Evolutionary conservation across 2,888 invertebrate species (phyloP).

Genomic region (Laspeyria flexula): DNA sequence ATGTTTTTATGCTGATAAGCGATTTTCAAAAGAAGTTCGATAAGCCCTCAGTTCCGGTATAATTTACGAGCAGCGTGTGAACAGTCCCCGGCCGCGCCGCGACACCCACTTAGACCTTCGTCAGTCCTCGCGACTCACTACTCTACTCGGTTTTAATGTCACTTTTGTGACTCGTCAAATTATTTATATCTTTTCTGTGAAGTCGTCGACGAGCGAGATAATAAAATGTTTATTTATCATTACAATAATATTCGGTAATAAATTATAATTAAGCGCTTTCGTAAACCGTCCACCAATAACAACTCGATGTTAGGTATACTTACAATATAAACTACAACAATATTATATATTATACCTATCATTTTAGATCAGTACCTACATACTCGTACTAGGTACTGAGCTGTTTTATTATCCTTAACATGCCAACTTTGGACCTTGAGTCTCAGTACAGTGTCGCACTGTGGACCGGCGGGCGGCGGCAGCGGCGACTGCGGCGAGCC

Average conservation of each 20-base stretch:
- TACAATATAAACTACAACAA: not conserved
- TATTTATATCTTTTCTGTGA: constrained; percentile 66
- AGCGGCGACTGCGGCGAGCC: not conserved
- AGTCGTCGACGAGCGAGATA: constrained; percentile 19
- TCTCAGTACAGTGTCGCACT: not conserved
- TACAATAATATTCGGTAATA: constrained; percentile 8
- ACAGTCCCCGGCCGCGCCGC: constrained; percentile 11
- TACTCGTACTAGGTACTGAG: not conserved
- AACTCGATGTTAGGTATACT: not conserved
- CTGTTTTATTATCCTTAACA: not conserved
- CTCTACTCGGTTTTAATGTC: constrained; percentile 45
- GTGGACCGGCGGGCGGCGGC: not conserved
- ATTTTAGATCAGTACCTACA: not conserved
- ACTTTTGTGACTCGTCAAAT: constrained; percentile 60
- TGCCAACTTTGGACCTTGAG: not conserved
- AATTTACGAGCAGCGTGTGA: constrained; percentile 51
- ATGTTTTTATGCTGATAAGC: constrained; percentile 60
- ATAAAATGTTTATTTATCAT: constrained; percentile 12
- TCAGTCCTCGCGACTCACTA: constrained; percentile 60
- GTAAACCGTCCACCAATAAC: not conserved
- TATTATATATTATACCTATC: not conserved
- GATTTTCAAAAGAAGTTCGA: constrained; percentile 55
- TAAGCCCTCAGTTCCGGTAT: constrained; percentile 56
- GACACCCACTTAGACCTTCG: constrained; percentile 62
- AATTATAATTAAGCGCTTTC: constrained; percentile 5